Percentiles rank a stretch among this genome's conserved stretches.
phyloP scores from a whole-genome alignment of 2,888 invertebrate genomes.

The Diaprepes abbreviatus region DNA sequence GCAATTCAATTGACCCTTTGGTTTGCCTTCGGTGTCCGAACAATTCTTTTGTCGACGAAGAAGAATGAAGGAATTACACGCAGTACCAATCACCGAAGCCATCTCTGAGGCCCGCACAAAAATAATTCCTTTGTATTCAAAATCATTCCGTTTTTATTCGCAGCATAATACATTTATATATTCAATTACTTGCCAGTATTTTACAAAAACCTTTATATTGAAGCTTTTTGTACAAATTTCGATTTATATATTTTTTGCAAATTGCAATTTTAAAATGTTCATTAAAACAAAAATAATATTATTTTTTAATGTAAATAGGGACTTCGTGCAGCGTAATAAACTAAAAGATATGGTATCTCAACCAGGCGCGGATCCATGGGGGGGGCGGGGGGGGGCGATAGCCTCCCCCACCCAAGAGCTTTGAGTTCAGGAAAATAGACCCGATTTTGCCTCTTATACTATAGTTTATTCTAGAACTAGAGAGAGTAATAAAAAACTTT shows the following conservation, averaged over 20 bases:
- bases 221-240: conserved; percentile 16
- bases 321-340: too few relatives aligned
- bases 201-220: conserved; percentile 23
- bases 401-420: too few relatives aligned
- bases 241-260: not conserved
- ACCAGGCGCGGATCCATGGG: too few relatives aligned
- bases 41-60: conserved; percentile 53
- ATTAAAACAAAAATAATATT: not conserved
- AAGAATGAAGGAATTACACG: conserved; percentile 57
- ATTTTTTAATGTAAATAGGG: not conserved
- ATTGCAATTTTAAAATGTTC: not conserved
- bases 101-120: conserved; percentile 57
- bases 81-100: conserved; percentile 56
- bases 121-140: conserved; percentile 58
- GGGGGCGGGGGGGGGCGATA: too few relatives aligned
- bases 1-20: conserved; percentile 63
- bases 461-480: too few relatives aligned
- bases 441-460: too few relatives aligned
- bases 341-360: too few relatives aligned
- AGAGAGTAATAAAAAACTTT: too few relatives aligned
- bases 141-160: conserved; percentile 49
- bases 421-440: too few relatives aligned
- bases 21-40: conserved; percentile 53
- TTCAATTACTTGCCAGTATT: conserved; percentile 50
- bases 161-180: conserved; percentile 54